A percentile compares a stretch with the other conserved stretches of the same genome.
phyloP scores from a whole-genome alignment of 2,113 vertebrate species.

The Pseudopipra pipra region DNA sequence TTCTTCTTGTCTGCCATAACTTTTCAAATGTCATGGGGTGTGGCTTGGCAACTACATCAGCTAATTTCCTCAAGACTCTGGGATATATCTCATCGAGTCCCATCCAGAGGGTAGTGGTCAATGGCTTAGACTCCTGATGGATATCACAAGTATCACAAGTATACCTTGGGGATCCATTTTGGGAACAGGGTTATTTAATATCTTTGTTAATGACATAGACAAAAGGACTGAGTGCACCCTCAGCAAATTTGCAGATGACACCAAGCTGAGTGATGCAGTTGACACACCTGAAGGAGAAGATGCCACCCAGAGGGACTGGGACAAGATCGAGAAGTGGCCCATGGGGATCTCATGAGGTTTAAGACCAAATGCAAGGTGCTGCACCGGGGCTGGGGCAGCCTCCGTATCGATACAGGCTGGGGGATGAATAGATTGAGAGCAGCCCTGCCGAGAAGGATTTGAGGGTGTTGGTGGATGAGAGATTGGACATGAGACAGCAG shows the following conservation, averaged over 20 bases:
- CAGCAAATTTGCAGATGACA: neutral
- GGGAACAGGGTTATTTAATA: neutral
- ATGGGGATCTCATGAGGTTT: neutral
- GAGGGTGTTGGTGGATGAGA: neutral
- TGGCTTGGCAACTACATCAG: neutral
- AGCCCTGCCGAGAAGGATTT: neutral
- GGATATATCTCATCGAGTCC: neutral
- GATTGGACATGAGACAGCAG: neutral
- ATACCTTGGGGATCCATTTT: neutral
- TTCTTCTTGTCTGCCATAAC: neutral
- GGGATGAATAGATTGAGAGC: neutral
- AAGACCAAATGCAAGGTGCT: neutral
- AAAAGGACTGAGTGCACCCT: neutral
- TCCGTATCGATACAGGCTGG: neutral
- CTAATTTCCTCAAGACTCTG: neutral
- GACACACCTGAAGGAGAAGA: neutral
- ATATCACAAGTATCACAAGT: neutral
- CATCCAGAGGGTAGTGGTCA: neutral
- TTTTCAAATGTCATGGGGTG: neutral
- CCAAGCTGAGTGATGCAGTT: neutral
- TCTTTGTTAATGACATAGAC: neutral
- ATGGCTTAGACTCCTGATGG: neutral
- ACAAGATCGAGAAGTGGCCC: neutral
- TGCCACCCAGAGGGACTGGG: neutral
- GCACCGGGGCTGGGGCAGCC: fast-evolving